These are phyloP conservation scores for Muscidifurax raptorellus DNA, from an alignment of 1,140 invertebrate species.

Conservation along the genomic window DNA sequence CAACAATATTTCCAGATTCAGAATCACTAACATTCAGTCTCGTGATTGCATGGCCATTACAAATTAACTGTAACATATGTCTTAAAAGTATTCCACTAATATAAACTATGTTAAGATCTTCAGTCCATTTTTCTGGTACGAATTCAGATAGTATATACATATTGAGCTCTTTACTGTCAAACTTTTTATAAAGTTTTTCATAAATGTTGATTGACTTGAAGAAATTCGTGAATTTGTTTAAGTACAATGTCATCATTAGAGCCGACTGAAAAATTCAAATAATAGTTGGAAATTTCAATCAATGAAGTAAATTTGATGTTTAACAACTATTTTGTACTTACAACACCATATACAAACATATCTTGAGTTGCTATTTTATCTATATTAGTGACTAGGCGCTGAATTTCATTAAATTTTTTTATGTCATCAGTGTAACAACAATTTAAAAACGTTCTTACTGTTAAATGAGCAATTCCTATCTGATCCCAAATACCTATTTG, in stretches of 20 bases:
- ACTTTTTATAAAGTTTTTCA: constrained; percentile 64
- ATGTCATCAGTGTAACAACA: constrained; percentile 67
- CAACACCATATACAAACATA: constrained; percentile 71
- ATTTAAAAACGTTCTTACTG: constrained; percentile 80
- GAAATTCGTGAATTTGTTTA: constrained; percentile 76
- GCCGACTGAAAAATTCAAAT: constrained; percentile 76
- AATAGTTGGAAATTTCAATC: too few species aligned
- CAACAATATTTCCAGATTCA: constrained; percentile 60
- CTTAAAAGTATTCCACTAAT: constrained; percentile 81
- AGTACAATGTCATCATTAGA: constrained; percentile 76
- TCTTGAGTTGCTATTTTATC: constrained; percentile 70
- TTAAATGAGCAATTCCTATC: constrained; percentile 87
- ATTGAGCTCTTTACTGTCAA: constrained; percentile 58
- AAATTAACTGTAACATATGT: constrained; percentile 86
- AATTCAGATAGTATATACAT: constrained; percentile 45
- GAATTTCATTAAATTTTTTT: constrained; percentile 67
- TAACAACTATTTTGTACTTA: constrained; percentile 61
- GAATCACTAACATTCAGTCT: constrained; percentile 65
- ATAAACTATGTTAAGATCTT: constrained; percentile 70
- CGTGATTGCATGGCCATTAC: constrained; percentile 86
- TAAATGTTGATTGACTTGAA: constrained; percentile 67
- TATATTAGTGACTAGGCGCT: constrained; percentile 72
- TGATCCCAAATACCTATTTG: constrained; percentile 79
- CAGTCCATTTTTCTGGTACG: constrained; percentile 63
- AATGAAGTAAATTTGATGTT: too few species aligned